phyloP scores from a whole-genome alignment of 2,888 invertebrate genomes.

The Aproaerema taeniolella region DNA sequence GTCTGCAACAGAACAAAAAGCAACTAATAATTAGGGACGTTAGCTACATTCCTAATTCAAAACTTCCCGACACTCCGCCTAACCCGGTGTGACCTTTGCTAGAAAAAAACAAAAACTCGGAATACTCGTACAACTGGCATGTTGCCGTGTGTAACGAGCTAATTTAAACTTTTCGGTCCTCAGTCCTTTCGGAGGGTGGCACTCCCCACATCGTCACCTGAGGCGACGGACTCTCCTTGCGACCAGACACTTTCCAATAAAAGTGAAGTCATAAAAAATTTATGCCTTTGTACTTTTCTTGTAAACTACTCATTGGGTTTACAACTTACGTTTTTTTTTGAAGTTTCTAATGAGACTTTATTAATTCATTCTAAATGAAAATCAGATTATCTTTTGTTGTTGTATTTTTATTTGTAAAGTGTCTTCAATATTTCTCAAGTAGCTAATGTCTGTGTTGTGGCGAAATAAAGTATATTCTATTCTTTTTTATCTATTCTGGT shows the following conservation, averaged over 20 bases:
- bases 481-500: too few species aligned
- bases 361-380: too few species aligned
- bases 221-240: constrained; percentile 51
- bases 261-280: constrained; percentile 41
- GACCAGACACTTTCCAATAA: constrained; percentile 59
- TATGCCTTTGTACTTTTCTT: too few species aligned
- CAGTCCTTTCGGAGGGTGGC: constrained; percentile 53
- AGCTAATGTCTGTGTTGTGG: too few species aligned
- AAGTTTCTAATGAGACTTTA: too few species aligned
- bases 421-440: too few species aligned
- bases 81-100: constrained; percentile 52
- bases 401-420: too few species aligned
- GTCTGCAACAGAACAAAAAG: constrained; percentile 25
- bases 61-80: constrained; percentile 49
- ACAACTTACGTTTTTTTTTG: too few species aligned
- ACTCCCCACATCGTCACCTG: constrained; percentile 57
- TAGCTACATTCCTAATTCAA: constrained; percentile 31
- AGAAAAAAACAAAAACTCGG: constrained; percentile 65
- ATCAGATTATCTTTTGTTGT: too few species aligned
- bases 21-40: constrained; percentile 53
- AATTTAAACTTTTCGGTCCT: constrained; percentile 75
- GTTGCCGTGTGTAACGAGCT: constrained; percentile 72
- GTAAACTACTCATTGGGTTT: too few species aligned
- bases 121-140: constrained; percentile 58
- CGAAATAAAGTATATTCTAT: too few species aligned